A percentile compares a stretch with the other conserved stretches of the same genome.
Evolutionary conservation across 2,888 invertebrate genomes (phyloP).

Genomic region (Sphinx pinastri): DNA sequence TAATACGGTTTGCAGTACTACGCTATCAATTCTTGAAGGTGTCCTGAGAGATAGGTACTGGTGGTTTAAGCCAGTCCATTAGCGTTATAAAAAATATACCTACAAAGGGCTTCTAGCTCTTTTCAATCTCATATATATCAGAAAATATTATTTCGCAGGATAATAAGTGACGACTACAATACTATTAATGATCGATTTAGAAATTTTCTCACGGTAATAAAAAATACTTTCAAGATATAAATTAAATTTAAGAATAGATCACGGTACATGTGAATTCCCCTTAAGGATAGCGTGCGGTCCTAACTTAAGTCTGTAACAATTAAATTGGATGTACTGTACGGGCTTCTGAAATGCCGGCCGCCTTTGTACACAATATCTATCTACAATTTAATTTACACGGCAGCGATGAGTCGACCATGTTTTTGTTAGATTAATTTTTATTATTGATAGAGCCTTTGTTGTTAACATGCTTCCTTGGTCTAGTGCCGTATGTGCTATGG

Average conservation of each 20-base stretch:
- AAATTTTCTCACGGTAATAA: no score
- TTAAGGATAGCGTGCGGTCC: conserved; percentile 55
- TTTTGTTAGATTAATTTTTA: conserved; percentile 6
- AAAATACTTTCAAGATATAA: background rate
- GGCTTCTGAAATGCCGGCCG: conserved; percentile 48
- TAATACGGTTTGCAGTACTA: no score
- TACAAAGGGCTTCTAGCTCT: no score
- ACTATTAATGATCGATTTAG: no score
- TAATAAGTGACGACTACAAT: no score
- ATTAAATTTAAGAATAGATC: background rate
- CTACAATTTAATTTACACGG: conserved; percentile 55
- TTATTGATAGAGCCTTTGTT: background rate
- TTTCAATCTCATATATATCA: no score
- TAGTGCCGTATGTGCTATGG: no score
- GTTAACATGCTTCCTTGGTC: background rate
- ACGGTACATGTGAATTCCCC: conserved; percentile 34
- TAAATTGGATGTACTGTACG: conserved; percentile 59
- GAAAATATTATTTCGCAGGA: no score
- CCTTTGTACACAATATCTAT: conserved; percentile 44
- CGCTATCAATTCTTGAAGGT: no score
- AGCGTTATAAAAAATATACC: no score
- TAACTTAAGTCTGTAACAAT: conserved; percentile 50
- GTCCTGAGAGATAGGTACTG: no score
- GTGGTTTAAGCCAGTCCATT: no score
- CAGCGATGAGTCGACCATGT: conserved; percentile 22